These are phyloP conservation scores for Drosophila austrosaltans DNA, from an alignment of 2,888 invertebrate genomes.

Conservation along the genomic window DNA sequence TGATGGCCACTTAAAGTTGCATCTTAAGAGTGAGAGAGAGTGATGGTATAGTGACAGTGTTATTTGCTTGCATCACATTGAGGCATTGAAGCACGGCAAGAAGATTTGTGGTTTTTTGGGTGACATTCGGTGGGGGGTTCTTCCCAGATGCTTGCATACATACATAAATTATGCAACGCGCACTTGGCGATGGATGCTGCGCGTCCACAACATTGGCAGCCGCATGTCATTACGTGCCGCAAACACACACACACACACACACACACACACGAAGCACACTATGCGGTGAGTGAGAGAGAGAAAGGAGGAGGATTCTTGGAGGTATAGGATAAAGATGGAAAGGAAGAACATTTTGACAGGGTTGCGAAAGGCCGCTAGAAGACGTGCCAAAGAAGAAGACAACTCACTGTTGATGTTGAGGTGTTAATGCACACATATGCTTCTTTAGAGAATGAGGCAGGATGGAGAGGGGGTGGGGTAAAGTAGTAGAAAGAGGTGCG, in stretches of 20 bases:
- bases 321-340: not conserved
- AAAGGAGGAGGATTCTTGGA: not conserved
- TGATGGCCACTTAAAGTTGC: slow-evolving; percentile 42
- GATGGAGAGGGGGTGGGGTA: too few relatives aligned
- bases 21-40: slow-evolving; percentile 21
- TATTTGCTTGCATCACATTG: slow-evolving; percentile 17
- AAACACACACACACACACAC: slow-evolving; percentile 23
- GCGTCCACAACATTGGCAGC: slow-evolving; percentile 67
- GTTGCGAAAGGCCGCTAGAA: slow-evolving; percentile 43
- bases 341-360: slow-evolving; percentile 38
- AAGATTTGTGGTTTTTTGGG: slow-evolving; percentile 68
- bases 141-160: slow-evolving; percentile 8
- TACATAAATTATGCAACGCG: slow-evolving; percentile 49
- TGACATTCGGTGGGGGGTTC: slow-evolving; percentile 32
- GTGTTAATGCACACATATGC: slow-evolving; percentile 58
- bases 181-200: slow-evolving; percentile 36
- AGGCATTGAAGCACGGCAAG: slow-evolving; percentile 48
- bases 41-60: slow-evolving; percentile 22
- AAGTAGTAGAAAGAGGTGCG: not conserved
- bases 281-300: slow-evolving; percentile 3
- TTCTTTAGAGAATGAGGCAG: not conserved
- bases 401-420: slow-evolving; percentile 40
- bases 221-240: slow-evolving; percentile 74
- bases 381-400: slow-evolving; percentile 41
- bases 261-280: slow-evolving; percentile 30